A percentile compares a stretch with the other conserved stretches of the same genome.
Evolutionary conservation across 1,140 invertebrate genomes (phyloP).

Genomic region (Euwallacea similis): DNA sequence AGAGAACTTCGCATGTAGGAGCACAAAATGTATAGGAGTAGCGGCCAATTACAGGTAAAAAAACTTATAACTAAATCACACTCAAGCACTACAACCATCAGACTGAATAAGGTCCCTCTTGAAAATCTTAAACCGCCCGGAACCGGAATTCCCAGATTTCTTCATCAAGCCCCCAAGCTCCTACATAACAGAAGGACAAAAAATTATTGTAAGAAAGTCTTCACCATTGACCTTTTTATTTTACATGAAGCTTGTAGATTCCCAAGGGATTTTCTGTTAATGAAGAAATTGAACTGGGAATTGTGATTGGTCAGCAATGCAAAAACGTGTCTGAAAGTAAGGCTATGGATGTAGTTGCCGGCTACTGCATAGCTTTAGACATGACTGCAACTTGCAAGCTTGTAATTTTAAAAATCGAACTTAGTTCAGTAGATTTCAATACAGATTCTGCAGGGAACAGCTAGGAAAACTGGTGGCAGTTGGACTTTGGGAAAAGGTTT

Average conservation of each 20-base stretch:
- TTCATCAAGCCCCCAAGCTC: conserved; percentile 75
- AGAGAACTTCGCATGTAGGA: conserved; percentile 49
- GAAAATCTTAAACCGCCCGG: conserved; percentile 62
- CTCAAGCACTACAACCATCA: neutral
- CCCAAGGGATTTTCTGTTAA: conserved; percentile 69
- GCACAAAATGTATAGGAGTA: conserved; percentile 58
- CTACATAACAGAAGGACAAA: conserved; percentile 66
- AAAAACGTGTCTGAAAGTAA: conserved; percentile 61
- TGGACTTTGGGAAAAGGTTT: conserved; percentile 83
- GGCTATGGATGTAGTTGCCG: conserved; percentile 68
- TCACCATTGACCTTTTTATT: neutral
- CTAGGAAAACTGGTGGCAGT: conserved; percentile 63
- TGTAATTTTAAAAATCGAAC: conserved; percentile 41
- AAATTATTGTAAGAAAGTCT: conserved; percentile 62
- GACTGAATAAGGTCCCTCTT: conserved; percentile 48
- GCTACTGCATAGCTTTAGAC: conserved; percentile 77
- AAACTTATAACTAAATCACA: neutral
- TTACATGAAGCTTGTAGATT: conserved; percentile 54
- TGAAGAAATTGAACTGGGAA: conserved; percentile 79
- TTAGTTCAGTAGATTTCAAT: neutral
- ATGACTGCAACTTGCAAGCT: conserved; percentile 67
- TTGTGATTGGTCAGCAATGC: conserved; percentile 68
- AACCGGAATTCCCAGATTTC: conserved; percentile 68
- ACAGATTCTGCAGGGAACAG: neutral
- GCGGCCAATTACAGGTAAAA: conserved; percentile 58